Evolutionary conservation across 2,113 vertebrate species (phyloP).

Genomic region (Macroglossus sobrinus): DNA sequence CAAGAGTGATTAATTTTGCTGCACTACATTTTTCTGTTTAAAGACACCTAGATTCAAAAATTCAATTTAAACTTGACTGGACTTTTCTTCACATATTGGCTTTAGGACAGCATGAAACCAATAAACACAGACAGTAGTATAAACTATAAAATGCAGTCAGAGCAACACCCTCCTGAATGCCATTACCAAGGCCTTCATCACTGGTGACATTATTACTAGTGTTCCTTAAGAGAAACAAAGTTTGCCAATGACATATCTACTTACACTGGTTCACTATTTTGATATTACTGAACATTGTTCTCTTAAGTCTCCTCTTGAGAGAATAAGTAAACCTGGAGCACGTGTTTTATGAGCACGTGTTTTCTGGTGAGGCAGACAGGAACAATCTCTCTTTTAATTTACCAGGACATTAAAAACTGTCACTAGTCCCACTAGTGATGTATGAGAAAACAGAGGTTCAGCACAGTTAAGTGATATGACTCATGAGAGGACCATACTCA

Average conservation of each 20-base stretch:
- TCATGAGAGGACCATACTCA: background rate
- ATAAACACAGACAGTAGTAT: background rate
- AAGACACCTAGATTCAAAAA: background rate
- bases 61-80: conserved; percentile 16
- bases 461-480: background rate
- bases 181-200: background rate
- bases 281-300: background rate
- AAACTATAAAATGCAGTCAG: background rate
- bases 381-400: background rate
- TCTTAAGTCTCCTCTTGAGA: background rate
- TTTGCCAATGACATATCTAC: background rate
- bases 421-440: background rate
- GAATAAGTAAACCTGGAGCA: background rate
- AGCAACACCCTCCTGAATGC: background rate
- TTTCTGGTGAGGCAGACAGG: background rate
- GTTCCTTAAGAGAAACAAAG: background rate
- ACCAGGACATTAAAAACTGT: background rate
- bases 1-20: background rate
- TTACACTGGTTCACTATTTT: background rate
- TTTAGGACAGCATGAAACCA: background rate
- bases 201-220: background rate
- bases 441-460: background rate
- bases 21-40: background rate
- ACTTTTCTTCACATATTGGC: background rate
- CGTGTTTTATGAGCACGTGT: background rate